Conservation (phyloP, 2,113 vertebrate genomes). For the Pipa parva region DNA sequence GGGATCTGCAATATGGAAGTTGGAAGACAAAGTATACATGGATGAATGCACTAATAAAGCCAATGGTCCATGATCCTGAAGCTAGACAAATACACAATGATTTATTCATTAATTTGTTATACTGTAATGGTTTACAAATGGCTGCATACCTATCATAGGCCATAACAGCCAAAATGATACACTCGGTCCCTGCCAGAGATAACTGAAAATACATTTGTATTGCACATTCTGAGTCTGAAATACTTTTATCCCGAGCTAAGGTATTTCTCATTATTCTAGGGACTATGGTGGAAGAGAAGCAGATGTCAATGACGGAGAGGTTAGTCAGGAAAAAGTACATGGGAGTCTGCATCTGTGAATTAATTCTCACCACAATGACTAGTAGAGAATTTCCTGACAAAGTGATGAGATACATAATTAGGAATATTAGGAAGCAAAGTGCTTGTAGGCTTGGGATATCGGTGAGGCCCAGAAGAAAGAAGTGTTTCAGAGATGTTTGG, state of each 20-base stretch:
- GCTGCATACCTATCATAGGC: conserved; percentile 17
- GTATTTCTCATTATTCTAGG: not conserved
- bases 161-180: conserved; percentile 6
- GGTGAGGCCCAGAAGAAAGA: not conserved
- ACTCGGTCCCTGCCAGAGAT: not conserved
- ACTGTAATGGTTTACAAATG: conserved; percentile 19
- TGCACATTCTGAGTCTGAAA: not conserved
- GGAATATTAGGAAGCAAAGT: not conserved
- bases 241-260: not conserved
- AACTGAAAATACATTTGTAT: not conserved
- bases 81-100: not conserved
- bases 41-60: conserved; percentile 1
- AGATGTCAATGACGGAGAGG: not conserved
- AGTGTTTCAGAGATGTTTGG: not conserved
- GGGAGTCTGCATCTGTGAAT: not conserved
- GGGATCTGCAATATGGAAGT: not conserved
- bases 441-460: not conserved
- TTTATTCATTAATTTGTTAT: conserved; percentile 5
- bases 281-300: not conserved
- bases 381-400: not conserved
- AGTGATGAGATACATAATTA: not conserved
- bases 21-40: not conserved
- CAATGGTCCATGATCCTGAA: conserved; percentile 4
- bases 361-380: not conserved
- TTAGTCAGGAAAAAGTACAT: not conserved